Percentiles rank a stretch among this genome's conserved stretches.
Conservation (phyloP, 2,797 vertebrate genomes). For the Dendrocincla fuliginosa region DNA sequence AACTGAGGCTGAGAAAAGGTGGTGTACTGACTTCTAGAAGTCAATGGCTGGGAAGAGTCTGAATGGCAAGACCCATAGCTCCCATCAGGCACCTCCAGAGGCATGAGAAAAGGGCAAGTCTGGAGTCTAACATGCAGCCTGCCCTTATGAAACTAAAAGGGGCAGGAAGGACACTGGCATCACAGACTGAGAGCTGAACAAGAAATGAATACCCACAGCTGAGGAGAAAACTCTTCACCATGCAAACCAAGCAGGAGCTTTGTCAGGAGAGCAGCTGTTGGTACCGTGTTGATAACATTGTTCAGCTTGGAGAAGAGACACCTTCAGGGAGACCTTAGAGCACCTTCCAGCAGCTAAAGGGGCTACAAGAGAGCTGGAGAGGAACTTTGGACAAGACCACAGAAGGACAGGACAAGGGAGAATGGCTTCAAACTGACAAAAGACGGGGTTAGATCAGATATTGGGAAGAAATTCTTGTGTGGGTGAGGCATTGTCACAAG, state of each 20-base stretch:
- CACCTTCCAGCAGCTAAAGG: neutral
- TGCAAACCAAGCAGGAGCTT: neutral
- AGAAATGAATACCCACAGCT: neutral
- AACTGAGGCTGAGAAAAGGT: neutral
- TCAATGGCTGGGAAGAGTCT: neutral
- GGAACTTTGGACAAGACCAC: neutral
- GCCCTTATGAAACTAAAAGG: neutral
- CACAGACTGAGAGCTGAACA: neutral
- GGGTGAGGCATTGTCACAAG: neutral
- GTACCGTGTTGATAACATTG: accelerated
- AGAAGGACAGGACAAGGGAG: neutral
- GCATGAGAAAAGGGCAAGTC: neutral
- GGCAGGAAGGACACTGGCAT: neutral
- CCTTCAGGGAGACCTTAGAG: neutral
- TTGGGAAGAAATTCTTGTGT: neutral
- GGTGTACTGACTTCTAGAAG: neutral
- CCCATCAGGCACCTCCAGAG: neutral
- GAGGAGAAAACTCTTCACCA: neutral
- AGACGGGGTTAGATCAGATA: neutral
- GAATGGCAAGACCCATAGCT: neutral
- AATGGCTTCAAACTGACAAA: neutral
- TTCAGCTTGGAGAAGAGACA: neutral
- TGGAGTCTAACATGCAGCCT: neutral
- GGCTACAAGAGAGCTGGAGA: neutral
- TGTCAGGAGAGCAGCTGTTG: neutral